Percentiles rank a stretch among this genome's conserved stretches.
phyloP scores from a whole-genome alignment of 2,113 vertebrate genomes.

The Hemicordylus capensis region DNA sequence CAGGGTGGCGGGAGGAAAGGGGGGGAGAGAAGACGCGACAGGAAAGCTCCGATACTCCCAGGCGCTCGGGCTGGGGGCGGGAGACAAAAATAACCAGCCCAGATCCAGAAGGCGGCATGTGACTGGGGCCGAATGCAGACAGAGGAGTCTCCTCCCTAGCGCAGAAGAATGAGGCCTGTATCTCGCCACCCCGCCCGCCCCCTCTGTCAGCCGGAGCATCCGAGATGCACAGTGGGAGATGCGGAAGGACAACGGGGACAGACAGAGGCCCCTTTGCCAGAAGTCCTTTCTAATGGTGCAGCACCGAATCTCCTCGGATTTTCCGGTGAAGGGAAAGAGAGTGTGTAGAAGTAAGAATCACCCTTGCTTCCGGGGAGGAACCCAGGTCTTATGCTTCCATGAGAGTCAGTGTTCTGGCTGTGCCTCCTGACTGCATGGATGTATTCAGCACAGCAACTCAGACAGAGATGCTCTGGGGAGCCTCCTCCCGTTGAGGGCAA shows the following conservation, averaged over 20 bases:
- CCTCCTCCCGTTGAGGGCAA: no score
- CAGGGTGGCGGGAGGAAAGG: not conserved
- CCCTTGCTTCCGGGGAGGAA: no score
- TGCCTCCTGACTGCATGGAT: not conserved
- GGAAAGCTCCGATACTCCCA: not conserved
- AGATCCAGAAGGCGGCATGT: slow-evolving; percentile 57
- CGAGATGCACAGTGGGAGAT: not conserved
- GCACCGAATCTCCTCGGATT: no score
- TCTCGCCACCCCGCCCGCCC: not conserved
- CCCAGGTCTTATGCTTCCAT: not conserved
- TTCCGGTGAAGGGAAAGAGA: not conserved
- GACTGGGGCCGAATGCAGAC: slow-evolving; percentile 8
- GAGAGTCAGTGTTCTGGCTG: not conserved
- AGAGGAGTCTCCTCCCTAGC: slow-evolving; percentile 31
- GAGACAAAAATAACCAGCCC: slow-evolving; percentile 64
- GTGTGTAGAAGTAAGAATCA: no score
- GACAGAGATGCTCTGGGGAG: no score
- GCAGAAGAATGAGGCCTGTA: slow-evolving; percentile 1
- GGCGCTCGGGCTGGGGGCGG: slow-evolving; percentile 41
- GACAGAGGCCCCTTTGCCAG: no score
- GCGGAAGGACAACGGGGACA: not conserved
- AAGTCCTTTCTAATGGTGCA: no score
- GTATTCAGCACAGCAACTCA: not conserved
- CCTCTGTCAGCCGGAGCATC: not conserved
- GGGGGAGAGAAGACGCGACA: slow-evolving; percentile 29